Base-by-base conservation (phyloP, 2,797 vertebrate genomes). In the Enteromius fasciolatus region DNA sequence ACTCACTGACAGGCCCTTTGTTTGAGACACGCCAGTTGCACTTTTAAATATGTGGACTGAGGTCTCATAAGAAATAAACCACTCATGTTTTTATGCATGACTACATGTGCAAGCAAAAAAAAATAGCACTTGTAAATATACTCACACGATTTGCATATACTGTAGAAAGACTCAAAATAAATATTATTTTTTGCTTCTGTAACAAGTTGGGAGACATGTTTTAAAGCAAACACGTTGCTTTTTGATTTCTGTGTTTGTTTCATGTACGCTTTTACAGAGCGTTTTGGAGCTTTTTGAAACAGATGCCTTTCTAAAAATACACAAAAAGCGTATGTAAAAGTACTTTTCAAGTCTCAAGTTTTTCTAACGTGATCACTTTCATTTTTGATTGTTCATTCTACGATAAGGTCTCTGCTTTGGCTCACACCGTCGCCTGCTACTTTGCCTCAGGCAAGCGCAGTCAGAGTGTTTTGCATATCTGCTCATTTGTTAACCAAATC, bases 401-500 rank as follows among this genome's bases (percentile, higher is more conserved):
- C 66, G 80, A 83, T 87, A 85, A 83, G 76, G 73, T 70, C 57
- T 25, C 74, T 0, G 3, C 79, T 85, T 63, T 64, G 57, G 15
- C 88, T 87, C 87, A 88, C 39, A 1, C 86, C 86, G 73, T 87
- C 31, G 11, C 83, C 74, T 85, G 86, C 84, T 87, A 14, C 63
- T 80, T 76, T 83, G 78, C 77, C 82, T 63, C 79, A 75, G 72
- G 84, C 81, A 20, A 87, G 78, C 70, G 10, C 33, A 31, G 50
- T 80, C 88, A 74, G 83, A 9, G 48, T 91, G 81, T 89, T 98
- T 98, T 98, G 96, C 96, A 97, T 98, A 87, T 78, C 12, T 78
- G 57, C 76, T 92, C 83, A 96, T 98, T 98, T 98, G 97, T 94
- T 95, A 97, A 93, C 90, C 97, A 98, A 98, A 98, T 94, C 88